Base-by-base conservation (phyloP, 2,113 vertebrate genomes). In the Oenanthe oenanthe region DNA sequence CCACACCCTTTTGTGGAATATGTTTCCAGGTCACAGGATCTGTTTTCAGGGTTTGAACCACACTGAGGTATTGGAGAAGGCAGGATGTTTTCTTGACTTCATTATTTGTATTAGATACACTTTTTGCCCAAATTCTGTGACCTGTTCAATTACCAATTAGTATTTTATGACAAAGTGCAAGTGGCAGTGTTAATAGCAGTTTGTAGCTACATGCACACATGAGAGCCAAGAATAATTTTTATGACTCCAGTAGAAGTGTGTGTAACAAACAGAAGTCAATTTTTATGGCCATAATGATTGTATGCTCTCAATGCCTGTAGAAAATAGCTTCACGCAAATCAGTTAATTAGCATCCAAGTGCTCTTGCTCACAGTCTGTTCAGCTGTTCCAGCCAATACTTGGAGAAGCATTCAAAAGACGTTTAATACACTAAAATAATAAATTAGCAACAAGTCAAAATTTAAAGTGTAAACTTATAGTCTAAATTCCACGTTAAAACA, bases 81-180 rank as follows among this genome's bases (percentile, higher is more conserved):
- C 6, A 8, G 21, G 48, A 36, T 42, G 38, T 6, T 53, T 87
- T 94, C 60, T 77, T 78, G 81, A 77, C 77, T 86, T 95, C 81
- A 80, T 95, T 95, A 85, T 94, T 93, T 88, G 45, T 61, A 92
- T 94, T 85, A 94, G 76, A 85, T 71, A 84, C 11, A 95, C 68
- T 97, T 97, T 96, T 96, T 96, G 76, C 94, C 89, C 47, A 5
- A 97, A 97, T 97, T 97, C 94, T 97, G 85, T 96, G 90, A 94
- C 91, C 95, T 94, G 87, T 96, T 98, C 98, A 98, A 98, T 98
- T 97, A 98, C 96, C 96, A 98, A 98, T 98, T 98, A 98, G 97
- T 95, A 97, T 98, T 98, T 98, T 98, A 98, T 98, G 97, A 97
- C 97, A 96, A 97, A 98, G 88, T 96, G 93, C 93, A 92, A 97